Evolutionary conservation across 2,113 vertebrate species (phyloP).

Genomic region (Cervus canadensis): DNA sequence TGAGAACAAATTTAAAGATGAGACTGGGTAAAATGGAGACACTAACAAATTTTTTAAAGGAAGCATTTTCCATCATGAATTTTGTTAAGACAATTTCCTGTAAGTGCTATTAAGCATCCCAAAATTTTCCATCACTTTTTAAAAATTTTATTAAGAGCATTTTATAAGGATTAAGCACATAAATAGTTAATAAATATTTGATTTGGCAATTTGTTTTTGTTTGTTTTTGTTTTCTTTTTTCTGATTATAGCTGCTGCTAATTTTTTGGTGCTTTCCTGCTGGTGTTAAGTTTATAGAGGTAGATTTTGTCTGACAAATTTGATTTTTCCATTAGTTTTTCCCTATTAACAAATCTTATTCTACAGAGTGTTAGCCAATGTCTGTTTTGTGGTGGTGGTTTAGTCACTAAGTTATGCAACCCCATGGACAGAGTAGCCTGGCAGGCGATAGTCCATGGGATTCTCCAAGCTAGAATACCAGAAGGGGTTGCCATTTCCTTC

Average conservation of each 20-base stretch:
- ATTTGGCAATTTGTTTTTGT: neutral
- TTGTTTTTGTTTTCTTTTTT: neutral
- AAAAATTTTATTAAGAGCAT: neutral
- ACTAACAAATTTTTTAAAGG: neutral
- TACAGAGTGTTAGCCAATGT: neutral
- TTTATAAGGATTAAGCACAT: neutral
- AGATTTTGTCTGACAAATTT: neutral
- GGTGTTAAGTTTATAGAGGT: neutral
- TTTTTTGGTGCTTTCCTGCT: neutral
- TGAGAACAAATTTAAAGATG: neutral
- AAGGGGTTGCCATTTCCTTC: neutral
- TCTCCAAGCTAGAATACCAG: neutral
- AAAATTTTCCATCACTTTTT: neutral
- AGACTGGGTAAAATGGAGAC: neutral
- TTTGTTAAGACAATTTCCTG: neutral
- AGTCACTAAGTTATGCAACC: neutral
- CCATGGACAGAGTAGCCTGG: neutral
- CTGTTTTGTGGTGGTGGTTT: neutral
- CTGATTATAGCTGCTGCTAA: neutral
- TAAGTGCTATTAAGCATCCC: neutral
- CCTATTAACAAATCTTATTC: neutral
- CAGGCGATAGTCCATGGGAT: neutral
- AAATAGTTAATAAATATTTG: neutral
- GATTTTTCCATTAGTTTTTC: conserved; percentile 10
- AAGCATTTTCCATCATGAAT: neutral